Evolutionary conservation across 2,888 invertebrate genomes (phyloP).

Genomic region (Ornithoptera alexandrae): DNA sequence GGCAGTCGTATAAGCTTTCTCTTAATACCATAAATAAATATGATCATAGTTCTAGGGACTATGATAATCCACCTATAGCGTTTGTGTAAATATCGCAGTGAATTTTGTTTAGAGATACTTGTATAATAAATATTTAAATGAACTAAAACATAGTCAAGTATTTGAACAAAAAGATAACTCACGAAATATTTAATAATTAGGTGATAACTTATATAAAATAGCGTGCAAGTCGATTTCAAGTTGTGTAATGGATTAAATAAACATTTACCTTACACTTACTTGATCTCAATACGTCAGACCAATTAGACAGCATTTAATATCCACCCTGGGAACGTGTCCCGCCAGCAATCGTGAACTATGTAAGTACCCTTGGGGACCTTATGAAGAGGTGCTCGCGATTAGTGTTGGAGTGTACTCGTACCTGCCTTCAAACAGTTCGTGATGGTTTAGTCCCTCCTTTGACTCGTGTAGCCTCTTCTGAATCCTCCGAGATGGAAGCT

Average conservation of each 20-base stretch:
- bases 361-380: slow-evolving; percentile 66
- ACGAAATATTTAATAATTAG: no score
- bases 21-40: no score
- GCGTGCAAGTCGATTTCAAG: not conserved
- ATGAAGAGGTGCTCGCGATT: slow-evolving; percentile 68
- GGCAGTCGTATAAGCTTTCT: no score
- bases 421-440: slow-evolving; percentile 55
- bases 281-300: slow-evolving; percentile 56
- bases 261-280: slow-evolving; percentile 44
- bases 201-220: not conserved
- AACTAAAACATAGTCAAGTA: no score
- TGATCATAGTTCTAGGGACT: no score
- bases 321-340: slow-evolving; percentile 64
- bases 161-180: no score
- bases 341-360: slow-evolving; percentile 63
- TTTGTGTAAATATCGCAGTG: no score
- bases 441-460: slow-evolving; percentile 54
- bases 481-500: not conserved
- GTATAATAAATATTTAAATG: no score
- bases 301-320: slow-evolving; percentile 68
- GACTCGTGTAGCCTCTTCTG: slow-evolving; percentile 34
- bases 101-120: no score
- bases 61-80: no score
- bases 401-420: slow-evolving; percentile 63
- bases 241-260: slow-evolving; percentile 31